Conservation (phyloP, 2,113 vertebrate species). For the Hydrochoerus hydrochaeris region DNA sequence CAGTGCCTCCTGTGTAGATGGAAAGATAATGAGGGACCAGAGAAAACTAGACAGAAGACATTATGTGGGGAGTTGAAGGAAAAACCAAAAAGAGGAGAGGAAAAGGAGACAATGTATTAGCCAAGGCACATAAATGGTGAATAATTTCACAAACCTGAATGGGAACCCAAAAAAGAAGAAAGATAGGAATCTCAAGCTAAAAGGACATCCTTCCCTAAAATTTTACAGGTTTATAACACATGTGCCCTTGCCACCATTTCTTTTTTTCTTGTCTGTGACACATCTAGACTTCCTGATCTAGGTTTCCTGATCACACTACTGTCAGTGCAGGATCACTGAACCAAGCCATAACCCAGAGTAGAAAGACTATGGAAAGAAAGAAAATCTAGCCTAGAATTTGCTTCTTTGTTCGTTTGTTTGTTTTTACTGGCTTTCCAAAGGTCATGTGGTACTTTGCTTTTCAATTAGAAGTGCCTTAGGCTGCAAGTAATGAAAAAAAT, state of each 20-base stretch:
- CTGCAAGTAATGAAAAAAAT: not conserved
- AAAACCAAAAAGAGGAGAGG: not conserved
- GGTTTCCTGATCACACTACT: not conserved
- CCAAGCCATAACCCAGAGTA: not conserved
- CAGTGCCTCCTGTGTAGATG: not conserved
- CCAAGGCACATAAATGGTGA: slow-evolving; percentile 26
- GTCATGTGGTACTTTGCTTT: not conserved
- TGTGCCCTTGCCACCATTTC: not conserved
- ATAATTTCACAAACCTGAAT: slow-evolving; percentile 17
- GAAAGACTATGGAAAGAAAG: not conserved
- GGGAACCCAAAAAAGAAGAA: not conserved
- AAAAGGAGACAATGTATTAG: not conserved
- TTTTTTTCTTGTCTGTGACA: not conserved
- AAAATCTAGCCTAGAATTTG: not conserved
- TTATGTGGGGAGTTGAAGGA: not conserved
- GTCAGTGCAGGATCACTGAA: not conserved
- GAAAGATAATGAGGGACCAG: not conserved
- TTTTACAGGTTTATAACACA: not conserved
- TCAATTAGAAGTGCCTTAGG: not conserved
- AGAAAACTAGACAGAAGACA: not conserved
- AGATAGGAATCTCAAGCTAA: not conserved
- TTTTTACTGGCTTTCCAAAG: not conserved
- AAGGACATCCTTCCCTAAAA: not conserved
- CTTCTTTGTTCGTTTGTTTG: not conserved
- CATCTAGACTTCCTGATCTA: not conserved